Base-by-base conservation (phyloP, 2,797 vertebrate genomes). In the Phrynocephalus forsythii region DNA sequence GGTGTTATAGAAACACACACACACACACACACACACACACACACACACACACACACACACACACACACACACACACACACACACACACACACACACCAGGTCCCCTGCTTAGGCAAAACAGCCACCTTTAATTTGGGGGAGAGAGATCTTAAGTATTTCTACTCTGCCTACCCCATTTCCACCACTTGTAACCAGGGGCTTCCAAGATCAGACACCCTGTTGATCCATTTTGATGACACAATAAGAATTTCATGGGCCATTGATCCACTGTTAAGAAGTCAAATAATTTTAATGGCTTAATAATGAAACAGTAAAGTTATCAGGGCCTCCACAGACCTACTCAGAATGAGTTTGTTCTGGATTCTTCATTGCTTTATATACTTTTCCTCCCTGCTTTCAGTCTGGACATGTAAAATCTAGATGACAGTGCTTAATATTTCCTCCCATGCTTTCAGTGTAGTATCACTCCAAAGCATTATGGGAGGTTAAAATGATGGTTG, bases 201-300 rank as follows among this genome's bases (percentile, higher is more conserved):
- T 90, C 24, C 60, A 92, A 93, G 90, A 68, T 93, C 87, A 91
- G 92, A 93, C 89, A 93, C 95, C 91, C 93, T 95, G 93, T 95
- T 96, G 94, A 92, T 96, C 95, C 95, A 89, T 87, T 93, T 86
- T 89, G 85, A 85, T 87, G 89, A 85, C 91, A 89, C 60, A 83
- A 76, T 85, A 90, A 93, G 94, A 85, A 95, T 95, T 93, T 91
- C 86, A 89, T n/a, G 88, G 90, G 10, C 87, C 86, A 76, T 33
- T 66, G 50, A 91, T 2, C 30, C 78, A 91, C 91, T 91, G 15
- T 84, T 92, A 91, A 93, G 94, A 94, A 94, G 93, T 91, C 33
- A 89, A 89, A 86, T 91, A 82, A 89, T 94, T 94, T 95, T 73
- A 91, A 94, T 96, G 94, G 93, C 95, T 96, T 93, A 91, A 93